Evolutionary conservation across 2,797 vertebrate species (phyloP).

Genomic region (Bryconaethiops microstoma): DNA sequence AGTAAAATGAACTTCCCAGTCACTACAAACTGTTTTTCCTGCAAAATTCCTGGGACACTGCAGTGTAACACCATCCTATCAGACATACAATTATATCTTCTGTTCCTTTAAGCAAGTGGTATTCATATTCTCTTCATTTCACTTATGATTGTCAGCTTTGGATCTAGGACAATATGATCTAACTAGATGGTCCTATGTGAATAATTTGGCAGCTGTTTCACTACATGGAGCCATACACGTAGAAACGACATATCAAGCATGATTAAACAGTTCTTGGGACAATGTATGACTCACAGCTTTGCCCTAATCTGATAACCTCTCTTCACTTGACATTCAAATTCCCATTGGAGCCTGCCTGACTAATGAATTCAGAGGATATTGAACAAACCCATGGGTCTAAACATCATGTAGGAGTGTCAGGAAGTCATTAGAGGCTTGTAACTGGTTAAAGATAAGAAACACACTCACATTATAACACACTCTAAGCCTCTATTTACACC

Average conservation of each 20-base stretch:
- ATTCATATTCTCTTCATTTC: neutral
- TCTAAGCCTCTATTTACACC: neutral
- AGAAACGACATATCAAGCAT: neutral
- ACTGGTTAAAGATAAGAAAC: neutral
- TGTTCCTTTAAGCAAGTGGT: neutral
- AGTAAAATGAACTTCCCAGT: no score
- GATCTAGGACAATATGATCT: neutral
- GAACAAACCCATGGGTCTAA: neutral
- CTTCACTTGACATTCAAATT: neutral
- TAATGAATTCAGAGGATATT: neutral
- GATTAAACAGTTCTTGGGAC: neutral
- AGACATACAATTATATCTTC: neutral
- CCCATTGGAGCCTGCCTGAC: neutral
- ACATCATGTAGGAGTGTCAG: neutral
- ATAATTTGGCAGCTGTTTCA: neutral
- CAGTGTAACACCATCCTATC: neutral
- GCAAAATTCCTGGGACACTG: no score
- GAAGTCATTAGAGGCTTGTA: conserved; percentile 5
- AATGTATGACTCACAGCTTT: neutral
- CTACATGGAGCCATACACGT: neutral
- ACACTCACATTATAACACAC: neutral
- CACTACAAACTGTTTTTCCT: no score
- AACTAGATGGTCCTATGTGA: neutral
- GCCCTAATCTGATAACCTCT: neutral
- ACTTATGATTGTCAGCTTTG: neutral